Evolutionary conservation across 2,888 invertebrate genomes (phyloP).

Genomic region (Drosophila borborema): DNA sequence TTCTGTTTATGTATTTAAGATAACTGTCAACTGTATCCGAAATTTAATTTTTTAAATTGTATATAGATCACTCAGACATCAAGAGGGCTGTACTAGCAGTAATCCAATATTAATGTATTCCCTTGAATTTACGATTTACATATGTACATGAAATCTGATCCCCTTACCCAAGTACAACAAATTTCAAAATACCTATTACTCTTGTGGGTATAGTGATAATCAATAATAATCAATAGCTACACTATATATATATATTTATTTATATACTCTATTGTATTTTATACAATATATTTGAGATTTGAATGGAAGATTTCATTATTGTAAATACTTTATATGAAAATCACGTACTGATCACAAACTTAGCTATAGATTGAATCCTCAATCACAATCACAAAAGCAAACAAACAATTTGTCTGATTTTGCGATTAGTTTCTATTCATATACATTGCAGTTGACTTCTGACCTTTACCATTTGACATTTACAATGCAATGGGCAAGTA

Average conservation of each 20-base stretch:
- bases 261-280: background rate
- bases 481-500: background rate
- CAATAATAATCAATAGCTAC: background rate
- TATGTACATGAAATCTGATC: conserved; percentile 1
- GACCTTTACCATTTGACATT: background rate
- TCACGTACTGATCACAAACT: background rate
- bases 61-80: background rate
- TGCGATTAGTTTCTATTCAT: background rate
- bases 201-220: background rate
- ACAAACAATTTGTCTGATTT: background rate
- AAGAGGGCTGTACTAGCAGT: background rate
- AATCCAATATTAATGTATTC: conserved; percentile 14
- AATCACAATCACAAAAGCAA: background rate
- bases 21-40: background rate
- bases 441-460: background rate
- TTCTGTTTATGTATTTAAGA: background rate
- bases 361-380: background rate
- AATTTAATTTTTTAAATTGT: background rate
- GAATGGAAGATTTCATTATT: too few species aligned
- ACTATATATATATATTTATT: background rate
- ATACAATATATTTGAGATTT: too few species aligned
- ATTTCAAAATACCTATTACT: background rate
- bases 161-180: background rate
- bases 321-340: background rate
- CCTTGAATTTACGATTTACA: background rate